A percentile compares a stretch with the other conserved stretches of the same genome.
phyloP scores from a whole-genome alignment of 2,113 vertebrate genomes.

The Tachysurus fulvidraco region DNA sequence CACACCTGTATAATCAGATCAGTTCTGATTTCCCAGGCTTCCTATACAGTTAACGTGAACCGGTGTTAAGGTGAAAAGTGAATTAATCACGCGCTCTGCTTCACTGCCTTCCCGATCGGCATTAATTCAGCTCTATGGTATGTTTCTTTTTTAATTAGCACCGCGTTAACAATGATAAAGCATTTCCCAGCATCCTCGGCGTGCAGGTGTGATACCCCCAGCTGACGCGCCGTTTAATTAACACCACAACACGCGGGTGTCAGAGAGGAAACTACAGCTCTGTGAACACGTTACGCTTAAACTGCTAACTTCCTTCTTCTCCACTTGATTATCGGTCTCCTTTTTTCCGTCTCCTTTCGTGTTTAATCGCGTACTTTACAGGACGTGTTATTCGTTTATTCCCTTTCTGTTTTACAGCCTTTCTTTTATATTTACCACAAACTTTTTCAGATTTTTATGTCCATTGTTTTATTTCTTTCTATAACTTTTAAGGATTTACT shows the following conservation, averaged over 20 bases:
- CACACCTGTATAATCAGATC: constrained; percentile 21
- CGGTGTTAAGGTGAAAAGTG: constrained; percentile 14
- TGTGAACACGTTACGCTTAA: not conserved
- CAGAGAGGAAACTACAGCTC: constrained; percentile 23
- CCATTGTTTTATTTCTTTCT: not conserved
- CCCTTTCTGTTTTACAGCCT: not conserved
- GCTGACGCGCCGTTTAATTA: constrained; percentile 62
- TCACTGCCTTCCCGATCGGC: constrained; percentile 3
- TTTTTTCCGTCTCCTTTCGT: not conserved
- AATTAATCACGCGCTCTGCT: constrained; percentile 41
- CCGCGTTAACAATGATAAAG: constrained; percentile 66
- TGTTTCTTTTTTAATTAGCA: constrained; percentile 69
- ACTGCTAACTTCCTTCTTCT: not conserved
- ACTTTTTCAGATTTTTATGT: not conserved
- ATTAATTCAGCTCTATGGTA: constrained; percentile 60
- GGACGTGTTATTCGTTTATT: not conserved
- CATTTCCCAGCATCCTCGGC: constrained; percentile 50
- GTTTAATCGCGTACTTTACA: not conserved
- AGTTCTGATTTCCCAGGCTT: constrained; percentile 3
- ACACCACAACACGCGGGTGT: constrained; percentile 47
- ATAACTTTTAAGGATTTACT: not conserved
- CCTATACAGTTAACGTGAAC: constrained; percentile 22
- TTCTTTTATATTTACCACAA: not conserved
- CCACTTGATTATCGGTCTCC: not conserved
- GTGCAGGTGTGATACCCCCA: constrained; percentile 60